Percentiles rank a stretch among this genome's conserved stretches.
Evolutionary conservation across 2,888 invertebrate species (phyloP).

Genomic region (Crematogaster levior): DNA sequence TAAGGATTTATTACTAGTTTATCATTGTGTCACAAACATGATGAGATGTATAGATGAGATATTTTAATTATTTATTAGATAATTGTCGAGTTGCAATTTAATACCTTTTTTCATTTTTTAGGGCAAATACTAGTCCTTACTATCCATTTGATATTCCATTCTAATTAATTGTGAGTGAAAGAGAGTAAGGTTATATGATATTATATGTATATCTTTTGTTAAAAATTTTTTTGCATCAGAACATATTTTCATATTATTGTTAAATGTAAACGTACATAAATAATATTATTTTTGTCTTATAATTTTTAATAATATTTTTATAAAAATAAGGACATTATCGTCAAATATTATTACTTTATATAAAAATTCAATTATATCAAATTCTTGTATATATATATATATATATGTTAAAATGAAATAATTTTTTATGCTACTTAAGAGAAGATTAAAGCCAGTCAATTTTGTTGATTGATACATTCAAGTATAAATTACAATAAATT

Average conservation of each 20-base stretch:
- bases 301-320: not conserved
- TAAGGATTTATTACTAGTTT: conserved; percentile 82
- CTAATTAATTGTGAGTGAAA: conserved; percentile 71
- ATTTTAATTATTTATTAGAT: not conserved
- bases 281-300: not conserved
- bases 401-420: conserved; percentile 2
- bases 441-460: not conserved
- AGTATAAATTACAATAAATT: not conserved
- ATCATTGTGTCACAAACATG: not conserved
- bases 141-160: conserved; percentile 86
- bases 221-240: not conserved
- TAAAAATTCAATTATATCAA: conserved; percentile 2
- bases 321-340: not conserved
- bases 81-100: not conserved
- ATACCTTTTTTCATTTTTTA: conserved; percentile 83
- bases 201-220: not conserved
- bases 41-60: not conserved
- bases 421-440: not conserved
- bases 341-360: not conserved
- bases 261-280: not conserved
- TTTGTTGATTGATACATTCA: not conserved
- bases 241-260: not conserved
- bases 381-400: not conserved
- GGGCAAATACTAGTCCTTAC: conserved; percentile 86
- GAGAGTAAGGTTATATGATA: too few species aligned